Evolutionary conservation across 2,113 vertebrate genomes (phyloP).

Genomic region (Eurypyga helias): DNA sequence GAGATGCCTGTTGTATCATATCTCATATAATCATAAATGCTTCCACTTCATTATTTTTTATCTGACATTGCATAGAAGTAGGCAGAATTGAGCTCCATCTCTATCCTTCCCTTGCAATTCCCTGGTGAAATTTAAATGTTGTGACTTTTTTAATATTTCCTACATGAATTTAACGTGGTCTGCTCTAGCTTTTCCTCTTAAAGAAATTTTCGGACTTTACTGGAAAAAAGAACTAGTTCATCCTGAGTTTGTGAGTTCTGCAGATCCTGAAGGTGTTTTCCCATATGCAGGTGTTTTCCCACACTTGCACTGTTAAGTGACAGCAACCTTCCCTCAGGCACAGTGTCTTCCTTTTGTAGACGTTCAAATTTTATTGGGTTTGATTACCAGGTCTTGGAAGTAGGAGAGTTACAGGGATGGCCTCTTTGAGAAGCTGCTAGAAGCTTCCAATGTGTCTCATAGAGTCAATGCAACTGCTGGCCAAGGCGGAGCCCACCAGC

Average conservation of each 20-base stretch:
- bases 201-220: background rate
- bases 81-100: background rate
- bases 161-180: background rate
- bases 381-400: background rate
- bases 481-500: background rate
- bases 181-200: background rate
- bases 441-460: background rate
- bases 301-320: background rate
- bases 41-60: background rate
- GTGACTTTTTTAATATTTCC: background rate
- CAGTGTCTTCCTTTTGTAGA: background rate
- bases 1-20: background rate
- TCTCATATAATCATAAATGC: background rate
- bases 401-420: rapidly evolving
- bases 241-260: background rate
- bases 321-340: background rate
- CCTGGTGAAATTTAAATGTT: background rate
- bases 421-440: background rate
- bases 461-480: background rate
- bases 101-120: background rate
- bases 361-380: background rate
- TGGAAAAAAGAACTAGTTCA: background rate
- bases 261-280: background rate
- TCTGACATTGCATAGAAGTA: background rate
- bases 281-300: background rate